Conservation (phyloP, 1,140 invertebrate genomes). For the Nasonia vitripennis region DNA sequence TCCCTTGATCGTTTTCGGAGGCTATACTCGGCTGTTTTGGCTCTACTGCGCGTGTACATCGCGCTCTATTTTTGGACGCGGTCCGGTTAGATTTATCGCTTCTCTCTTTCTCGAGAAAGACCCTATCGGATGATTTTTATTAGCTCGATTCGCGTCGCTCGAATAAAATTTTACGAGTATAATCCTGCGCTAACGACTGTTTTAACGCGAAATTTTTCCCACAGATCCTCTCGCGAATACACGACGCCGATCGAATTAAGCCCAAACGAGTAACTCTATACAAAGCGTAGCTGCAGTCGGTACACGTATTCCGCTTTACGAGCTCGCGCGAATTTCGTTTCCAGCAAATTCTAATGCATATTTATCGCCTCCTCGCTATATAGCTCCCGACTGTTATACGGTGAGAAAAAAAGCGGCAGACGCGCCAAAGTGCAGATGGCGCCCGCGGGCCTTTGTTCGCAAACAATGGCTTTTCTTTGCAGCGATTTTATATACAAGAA, state of each 20-base stretch:
- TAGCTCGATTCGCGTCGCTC: not conserved
- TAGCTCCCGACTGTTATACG: too few relatives aligned
- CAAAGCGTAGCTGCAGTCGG: not conserved
- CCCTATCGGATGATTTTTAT: not conserved
- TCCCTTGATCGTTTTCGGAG: not conserved
- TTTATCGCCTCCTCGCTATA: slow-evolving; percentile 1
- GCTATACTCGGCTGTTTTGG: not conserved
- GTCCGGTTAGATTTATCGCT: not conserved
- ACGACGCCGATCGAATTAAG: slow-evolving; percentile 3
- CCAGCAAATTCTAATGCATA: slow-evolving; percentile 36
- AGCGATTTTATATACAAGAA: not conserved
- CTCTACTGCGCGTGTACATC: not conserved
- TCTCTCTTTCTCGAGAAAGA: not conserved
- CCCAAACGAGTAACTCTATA: not conserved
- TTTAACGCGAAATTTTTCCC: not conserved
- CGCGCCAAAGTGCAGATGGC: not conserved
- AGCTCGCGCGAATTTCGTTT: slow-evolving; percentile 18
- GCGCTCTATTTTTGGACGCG: not conserved
- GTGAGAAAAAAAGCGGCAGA: not conserved
- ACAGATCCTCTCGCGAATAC: too few relatives aligned
- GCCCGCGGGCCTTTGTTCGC: slow-evolving; percentile 1
- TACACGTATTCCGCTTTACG: not conserved
- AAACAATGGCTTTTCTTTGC: not conserved
- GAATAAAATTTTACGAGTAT: not conserved
- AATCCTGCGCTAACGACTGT: not conserved